These are phyloP conservation scores for Actinostola sp. DNA, from an alignment of 92 coral and sea anemone genomes.

Conservation along the genomic window DNA sequence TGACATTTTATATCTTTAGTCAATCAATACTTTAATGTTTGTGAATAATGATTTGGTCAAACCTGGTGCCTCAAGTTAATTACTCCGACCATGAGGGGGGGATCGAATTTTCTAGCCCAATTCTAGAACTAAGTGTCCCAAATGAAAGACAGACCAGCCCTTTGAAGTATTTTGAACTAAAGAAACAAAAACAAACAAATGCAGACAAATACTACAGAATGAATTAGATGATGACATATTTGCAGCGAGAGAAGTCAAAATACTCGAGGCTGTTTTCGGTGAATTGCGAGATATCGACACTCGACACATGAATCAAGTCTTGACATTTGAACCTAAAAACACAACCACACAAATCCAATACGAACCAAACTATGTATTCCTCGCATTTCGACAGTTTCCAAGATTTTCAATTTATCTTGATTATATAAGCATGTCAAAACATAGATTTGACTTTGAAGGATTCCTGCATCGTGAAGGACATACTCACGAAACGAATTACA, in stretches of 20 bases:
- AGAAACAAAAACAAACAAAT: too few relatives aligned
- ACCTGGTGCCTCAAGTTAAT: neutral
- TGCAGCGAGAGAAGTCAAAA: neutral
- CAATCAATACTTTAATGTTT: slow-evolving; percentile 71
- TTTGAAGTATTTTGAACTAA: too few relatives aligned
- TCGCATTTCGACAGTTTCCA: neutral
- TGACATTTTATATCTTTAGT: slow-evolving; percentile 49
- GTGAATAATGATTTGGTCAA: slow-evolving; percentile 41
- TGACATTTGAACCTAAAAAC: slow-evolving; percentile 14
- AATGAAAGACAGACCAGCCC: too few relatives aligned
- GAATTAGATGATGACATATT: slow-evolving; percentile 1
- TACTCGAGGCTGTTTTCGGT: neutral
- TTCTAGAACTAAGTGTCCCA: neutral
- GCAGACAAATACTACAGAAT: neutral
- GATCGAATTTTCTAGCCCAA: neutral
- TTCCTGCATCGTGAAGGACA: neutral
- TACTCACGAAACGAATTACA: too few relatives aligned
- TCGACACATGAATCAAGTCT: neutral
- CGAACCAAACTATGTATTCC: neutral
- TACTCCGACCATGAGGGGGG: slow-evolving; percentile 8
- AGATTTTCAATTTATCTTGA: neutral
- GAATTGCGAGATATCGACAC: neutral
- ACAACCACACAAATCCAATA: neutral
- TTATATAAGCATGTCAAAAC: neutral
- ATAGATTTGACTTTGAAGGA: slow-evolving; percentile 3